Conservation (phyloP, 1,140 invertebrate species). For the Camponotus pennsylvanicus region DNA sequence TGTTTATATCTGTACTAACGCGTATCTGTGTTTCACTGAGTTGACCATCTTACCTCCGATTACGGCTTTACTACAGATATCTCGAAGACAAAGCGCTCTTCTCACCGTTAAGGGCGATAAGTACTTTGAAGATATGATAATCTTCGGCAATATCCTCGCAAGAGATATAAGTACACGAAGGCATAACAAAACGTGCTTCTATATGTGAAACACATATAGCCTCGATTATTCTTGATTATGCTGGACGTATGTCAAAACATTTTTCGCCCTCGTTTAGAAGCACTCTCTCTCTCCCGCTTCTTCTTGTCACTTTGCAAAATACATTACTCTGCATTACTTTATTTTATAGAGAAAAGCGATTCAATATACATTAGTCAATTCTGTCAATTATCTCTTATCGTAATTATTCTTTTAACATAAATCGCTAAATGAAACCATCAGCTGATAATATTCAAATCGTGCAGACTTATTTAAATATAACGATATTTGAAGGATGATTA, state of each 20-base stretch:
- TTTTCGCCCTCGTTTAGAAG: not conserved
- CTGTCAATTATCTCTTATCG: not conserved
- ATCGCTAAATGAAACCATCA: not conserved
- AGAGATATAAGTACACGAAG: not conserved
- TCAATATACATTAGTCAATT: not conserved
- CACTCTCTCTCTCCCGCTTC: not conserved
- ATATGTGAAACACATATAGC: not conserved
- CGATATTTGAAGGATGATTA: not conserved
- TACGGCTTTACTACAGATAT: constrained; percentile 8
- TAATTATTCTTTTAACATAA: not conserved
- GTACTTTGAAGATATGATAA: not conserved
- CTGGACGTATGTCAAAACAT: not conserved
- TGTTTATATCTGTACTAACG: constrained; percentile 24
- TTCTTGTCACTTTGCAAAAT: constrained; percentile 6
- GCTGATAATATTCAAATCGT: not conserved
- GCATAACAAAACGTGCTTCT: not conserved
- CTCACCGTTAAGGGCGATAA: not conserved
- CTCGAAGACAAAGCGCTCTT: not conserved
- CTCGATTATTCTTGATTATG: constrained; percentile 43
- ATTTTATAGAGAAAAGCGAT: not conserved
- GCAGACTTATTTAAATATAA: not conserved
- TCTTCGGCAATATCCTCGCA: not conserved
- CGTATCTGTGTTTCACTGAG: not conserved
- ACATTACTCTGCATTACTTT: constrained; percentile 39
- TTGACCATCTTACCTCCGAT: constrained; percentile 28